Conservation (phyloP, 1,140 invertebrate genomes). For the Lepidurus arcticus region DNA sequence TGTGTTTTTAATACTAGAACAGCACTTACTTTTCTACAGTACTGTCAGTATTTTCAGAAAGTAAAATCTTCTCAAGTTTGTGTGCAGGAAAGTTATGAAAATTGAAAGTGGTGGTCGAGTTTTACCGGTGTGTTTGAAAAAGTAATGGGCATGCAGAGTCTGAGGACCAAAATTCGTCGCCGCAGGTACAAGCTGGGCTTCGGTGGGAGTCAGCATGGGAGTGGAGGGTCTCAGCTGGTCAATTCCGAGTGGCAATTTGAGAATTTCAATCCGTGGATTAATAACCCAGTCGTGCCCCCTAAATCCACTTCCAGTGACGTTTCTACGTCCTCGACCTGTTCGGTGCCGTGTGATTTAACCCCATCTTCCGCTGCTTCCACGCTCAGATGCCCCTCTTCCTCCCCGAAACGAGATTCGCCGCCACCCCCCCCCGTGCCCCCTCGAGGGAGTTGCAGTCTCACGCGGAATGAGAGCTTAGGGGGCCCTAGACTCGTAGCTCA, state of each 20-base stretch:
- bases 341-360: background rate
- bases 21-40: too few relatives aligned
- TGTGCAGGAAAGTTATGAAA: too few relatives aligned
- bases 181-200: slow-evolving; percentile 41
- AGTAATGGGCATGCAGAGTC: slow-evolving; percentile 44
- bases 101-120: too few relatives aligned
- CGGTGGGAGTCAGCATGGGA: slow-evolving; percentile 13
- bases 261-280: slow-evolving; percentile 44
- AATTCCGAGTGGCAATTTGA: slow-evolving; percentile 46
- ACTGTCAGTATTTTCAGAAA: too few relatives aligned
- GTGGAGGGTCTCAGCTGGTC: slow-evolving; percentile 20
- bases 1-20: background rate
- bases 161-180: slow-evolving; percentile 44
- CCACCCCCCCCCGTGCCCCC: slow-evolving; percentile 35
- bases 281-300: background rate
- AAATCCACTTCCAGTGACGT: background rate
- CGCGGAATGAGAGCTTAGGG: slow-evolving; percentile 29
- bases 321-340: background rate
- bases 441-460: slow-evolving; percentile 25
- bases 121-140: background rate
- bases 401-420: slow-evolving; percentile 23
- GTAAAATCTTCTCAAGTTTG: too few relatives aligned
- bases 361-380: slow-evolving; percentile 20
- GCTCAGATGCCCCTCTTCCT: slow-evolving; percentile 31
- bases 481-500: background rate